Conservation (phyloP, 2,797 vertebrate species). For the Taeniopygia guttata region DNA sequence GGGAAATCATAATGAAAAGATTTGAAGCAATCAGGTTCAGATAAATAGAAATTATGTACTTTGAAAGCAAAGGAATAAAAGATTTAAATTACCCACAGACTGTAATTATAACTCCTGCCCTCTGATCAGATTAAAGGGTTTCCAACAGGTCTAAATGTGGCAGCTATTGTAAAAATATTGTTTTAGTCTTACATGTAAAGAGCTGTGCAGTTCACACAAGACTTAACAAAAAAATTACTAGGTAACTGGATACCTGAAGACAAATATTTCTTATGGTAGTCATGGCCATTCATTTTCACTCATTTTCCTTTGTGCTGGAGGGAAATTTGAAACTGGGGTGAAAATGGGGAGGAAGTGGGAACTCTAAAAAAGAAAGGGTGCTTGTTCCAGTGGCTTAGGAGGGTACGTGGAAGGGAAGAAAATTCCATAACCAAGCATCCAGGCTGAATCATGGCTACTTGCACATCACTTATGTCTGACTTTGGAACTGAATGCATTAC, state of each 20-base stretch:
- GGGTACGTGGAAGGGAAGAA: neutral
- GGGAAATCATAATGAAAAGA: neutral
- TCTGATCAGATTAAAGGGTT: neutral
- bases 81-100: neutral
- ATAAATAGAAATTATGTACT: slow-evolving; percentile 29
- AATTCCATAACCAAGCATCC: neutral
- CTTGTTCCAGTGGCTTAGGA: neutral
- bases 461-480: neutral
- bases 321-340: neutral
- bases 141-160: neutral
- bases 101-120: slow-evolving; percentile 18
- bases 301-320: neutral
- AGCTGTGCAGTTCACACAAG: neutral
- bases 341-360: neutral
- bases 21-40: neutral
- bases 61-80: slow-evolving; percentile 6
- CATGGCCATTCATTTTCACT: neutral
- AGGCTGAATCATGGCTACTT: neutral
- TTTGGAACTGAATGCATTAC: neutral
- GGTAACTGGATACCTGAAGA: neutral
- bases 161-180: neutral
- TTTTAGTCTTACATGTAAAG: neutral
- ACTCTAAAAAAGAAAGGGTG: neutral
- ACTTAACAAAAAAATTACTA: neutral
- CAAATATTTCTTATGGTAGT: neutral